Percentiles rank a stretch among this genome's conserved stretches.
Evolutionary conservation across 2,797 vertebrate genomes (phyloP).

Genomic region (Fistularia tabacaria): DNA sequence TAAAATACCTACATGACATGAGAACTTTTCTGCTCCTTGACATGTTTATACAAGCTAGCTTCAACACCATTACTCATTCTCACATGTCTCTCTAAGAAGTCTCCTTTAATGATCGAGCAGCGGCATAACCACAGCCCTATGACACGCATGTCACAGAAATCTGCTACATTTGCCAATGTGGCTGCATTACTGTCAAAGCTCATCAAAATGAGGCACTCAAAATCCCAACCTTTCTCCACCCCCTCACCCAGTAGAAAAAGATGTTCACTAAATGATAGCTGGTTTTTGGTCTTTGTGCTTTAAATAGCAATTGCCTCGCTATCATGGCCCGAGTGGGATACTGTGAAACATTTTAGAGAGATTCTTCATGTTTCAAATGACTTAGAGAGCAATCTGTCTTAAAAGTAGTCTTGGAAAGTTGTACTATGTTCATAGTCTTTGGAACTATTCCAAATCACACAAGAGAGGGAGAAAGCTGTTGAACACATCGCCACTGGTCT

Average conservation of each 20-base stretch:
- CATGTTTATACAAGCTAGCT: slow-evolving; percentile 72
- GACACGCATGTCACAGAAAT: slow-evolving; percentile 72
- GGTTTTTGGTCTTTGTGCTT: slow-evolving; percentile 55
- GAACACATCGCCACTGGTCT: slow-evolving; percentile 47
- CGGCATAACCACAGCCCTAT: slow-evolving; percentile 68
- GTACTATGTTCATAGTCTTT: slow-evolving; percentile 62
- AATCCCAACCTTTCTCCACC: slow-evolving; percentile 64
- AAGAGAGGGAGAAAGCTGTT: slow-evolving; percentile 54
- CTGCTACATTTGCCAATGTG: slow-evolving; percentile 69
- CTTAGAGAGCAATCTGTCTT: slow-evolving; percentile 69
- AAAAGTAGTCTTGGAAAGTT: slow-evolving; percentile 61
- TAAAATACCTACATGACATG: slow-evolving; percentile 69
- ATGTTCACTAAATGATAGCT: slow-evolving; percentile 62
- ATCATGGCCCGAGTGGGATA: slow-evolving; percentile 57
- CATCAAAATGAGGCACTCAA: slow-evolving; percentile 66
- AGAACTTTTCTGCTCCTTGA: slow-evolving; percentile 70
- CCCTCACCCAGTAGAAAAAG: slow-evolving; percentile 51
- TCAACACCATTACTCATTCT: slow-evolving; percentile 73
- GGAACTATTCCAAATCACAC: slow-evolving; percentile 69
- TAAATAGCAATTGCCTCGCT: slow-evolving; percentile 54
- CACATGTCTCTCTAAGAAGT: slow-evolving; percentile 70
- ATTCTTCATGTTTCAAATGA: slow-evolving; percentile 64
- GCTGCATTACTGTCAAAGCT: slow-evolving; percentile 74
- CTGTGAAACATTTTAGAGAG: slow-evolving; percentile 52
- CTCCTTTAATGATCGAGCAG: slow-evolving; percentile 69